Percentiles rank a stretch among this genome's conserved stretches.
These are phyloP conservation scores for Mobula hypostoma DNA, from an alignment of 2,113 vertebrate species.

Conservation along the genomic window DNA sequence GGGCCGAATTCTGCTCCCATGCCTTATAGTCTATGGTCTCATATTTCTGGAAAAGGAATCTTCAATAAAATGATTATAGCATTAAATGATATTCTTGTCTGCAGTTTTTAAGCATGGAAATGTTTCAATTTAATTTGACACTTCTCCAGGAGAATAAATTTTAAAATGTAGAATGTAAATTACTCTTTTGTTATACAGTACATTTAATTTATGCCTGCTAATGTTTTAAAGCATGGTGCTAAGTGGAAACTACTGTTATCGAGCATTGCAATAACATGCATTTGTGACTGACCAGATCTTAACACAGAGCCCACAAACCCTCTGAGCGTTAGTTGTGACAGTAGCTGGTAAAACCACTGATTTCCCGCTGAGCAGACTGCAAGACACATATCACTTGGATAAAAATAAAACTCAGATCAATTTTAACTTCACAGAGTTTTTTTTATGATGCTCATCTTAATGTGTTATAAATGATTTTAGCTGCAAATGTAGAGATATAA, in stretches of 20 bases:
- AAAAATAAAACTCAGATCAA: slow-evolving; percentile 30
- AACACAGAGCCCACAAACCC: slow-evolving; percentile 32
- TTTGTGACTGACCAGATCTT: slow-evolving; percentile 37
- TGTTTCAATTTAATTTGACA: background rate
- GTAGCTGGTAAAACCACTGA: slow-evolving; percentile 34
- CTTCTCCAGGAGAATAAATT: background rate
- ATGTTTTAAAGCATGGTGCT: background rate
- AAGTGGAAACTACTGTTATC: slow-evolving; percentile 17
- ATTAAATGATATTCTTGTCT: background rate
- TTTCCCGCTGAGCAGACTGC: slow-evolving; percentile 21
- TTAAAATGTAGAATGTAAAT: background rate
- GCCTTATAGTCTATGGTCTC: no score
- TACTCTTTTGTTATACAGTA: background rate
- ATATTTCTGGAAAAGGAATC: background rate
- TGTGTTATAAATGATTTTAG: background rate
- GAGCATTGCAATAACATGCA: background rate
- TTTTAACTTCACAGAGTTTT: background rate
- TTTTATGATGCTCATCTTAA: slow-evolving; percentile 6
- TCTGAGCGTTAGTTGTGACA: background rate
- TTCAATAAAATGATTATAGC: no score
- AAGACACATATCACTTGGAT: background rate
- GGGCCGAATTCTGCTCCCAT: no score
- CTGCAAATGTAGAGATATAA: background rate
- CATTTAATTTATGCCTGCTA: background rate
- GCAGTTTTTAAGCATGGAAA: background rate